A percentile compares a stretch with the other conserved stretches of the same genome.
phyloP scores from a whole-genome alignment of 2,888 invertebrate species.

The Halictus ligatus region DNA sequence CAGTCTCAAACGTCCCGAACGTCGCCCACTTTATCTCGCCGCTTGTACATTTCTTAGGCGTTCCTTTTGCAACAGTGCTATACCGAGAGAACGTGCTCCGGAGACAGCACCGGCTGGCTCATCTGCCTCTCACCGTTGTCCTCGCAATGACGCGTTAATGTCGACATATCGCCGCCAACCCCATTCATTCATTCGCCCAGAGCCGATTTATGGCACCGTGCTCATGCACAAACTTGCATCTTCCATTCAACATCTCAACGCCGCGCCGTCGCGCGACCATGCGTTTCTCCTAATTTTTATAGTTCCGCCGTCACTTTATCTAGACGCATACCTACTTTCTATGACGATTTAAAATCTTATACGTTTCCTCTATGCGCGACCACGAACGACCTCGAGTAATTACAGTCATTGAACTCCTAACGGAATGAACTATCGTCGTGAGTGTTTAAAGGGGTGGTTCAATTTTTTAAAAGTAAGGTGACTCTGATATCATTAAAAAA shows the following conservation, averaged over 20 bases:
- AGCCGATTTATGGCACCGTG: neutral
- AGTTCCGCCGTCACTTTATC: neutral
- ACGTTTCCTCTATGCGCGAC: too few species aligned
- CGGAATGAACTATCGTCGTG: too few species aligned
- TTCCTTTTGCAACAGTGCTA: slow-evolving; percentile 18
- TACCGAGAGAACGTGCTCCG: slow-evolving; percentile 14
- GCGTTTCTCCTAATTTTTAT: neutral
- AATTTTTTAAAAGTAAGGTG: too few species aligned
- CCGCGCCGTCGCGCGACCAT: neutral
- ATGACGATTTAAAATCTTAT: too few species aligned
- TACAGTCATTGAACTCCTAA: too few species aligned
- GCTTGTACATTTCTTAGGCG: slow-evolving; percentile 24
- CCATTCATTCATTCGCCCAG: neutral
- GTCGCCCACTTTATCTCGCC: slow-evolving; percentile 48
- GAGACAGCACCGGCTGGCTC: neutral
- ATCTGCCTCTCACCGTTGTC: slow-evolving; percentile 6
- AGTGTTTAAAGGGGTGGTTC: too few species aligned
- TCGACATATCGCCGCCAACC: slow-evolving; percentile 12
- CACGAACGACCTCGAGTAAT: too few species aligned
- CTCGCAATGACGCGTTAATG: neutral
- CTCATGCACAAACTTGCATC: neutral
- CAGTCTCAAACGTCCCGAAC: slow-evolving; percentile 43
- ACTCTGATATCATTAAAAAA: too few species aligned
- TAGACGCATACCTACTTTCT: neutral
- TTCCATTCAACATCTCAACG: neutral